Percentiles rank a stretch among this genome's conserved stretches.
phyloP scores from a whole-genome alignment of 2,797 vertebrate genomes.

The Okamejei kenojei region DNA sequence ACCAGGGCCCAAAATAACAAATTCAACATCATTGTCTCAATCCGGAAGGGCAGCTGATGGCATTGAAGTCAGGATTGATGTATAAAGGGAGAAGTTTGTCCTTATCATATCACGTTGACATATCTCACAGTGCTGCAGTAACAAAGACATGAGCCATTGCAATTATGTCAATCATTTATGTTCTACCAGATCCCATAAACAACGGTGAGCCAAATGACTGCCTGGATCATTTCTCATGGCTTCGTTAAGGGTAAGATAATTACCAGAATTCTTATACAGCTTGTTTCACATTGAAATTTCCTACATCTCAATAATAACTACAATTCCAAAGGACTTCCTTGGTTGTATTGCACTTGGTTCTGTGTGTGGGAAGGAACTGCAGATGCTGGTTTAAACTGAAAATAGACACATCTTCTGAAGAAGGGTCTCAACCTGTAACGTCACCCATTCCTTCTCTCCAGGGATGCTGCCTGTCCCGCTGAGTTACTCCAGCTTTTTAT shows the following conservation, averaged over 20 bases:
- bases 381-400: too few species aligned
- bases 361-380: not conserved
- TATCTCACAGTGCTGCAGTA: not conserved
- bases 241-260: not conserved
- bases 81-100: not conserved
- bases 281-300: not conserved
- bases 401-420: too few species aligned
- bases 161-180: not conserved
- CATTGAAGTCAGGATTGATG: not conserved
- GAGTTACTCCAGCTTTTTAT: not conserved
- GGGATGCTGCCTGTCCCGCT: too few species aligned
- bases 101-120: not conserved
- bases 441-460: too few species aligned
- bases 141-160: not conserved
- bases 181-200: not conserved
- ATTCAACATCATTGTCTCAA: not conserved
- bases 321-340: not conserved
- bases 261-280: not conserved
- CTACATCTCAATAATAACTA: not conserved
- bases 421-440: too few species aligned
- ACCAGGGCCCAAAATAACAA: not conserved
- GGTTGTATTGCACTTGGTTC: not conserved
- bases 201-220: not conserved
- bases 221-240: too few species aligned
- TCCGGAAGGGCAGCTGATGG: not conserved